Evolutionary conservation across 2,797 vertebrate species (phyloP).

Genomic region (Acrossocheilus fasciatus): DNA sequence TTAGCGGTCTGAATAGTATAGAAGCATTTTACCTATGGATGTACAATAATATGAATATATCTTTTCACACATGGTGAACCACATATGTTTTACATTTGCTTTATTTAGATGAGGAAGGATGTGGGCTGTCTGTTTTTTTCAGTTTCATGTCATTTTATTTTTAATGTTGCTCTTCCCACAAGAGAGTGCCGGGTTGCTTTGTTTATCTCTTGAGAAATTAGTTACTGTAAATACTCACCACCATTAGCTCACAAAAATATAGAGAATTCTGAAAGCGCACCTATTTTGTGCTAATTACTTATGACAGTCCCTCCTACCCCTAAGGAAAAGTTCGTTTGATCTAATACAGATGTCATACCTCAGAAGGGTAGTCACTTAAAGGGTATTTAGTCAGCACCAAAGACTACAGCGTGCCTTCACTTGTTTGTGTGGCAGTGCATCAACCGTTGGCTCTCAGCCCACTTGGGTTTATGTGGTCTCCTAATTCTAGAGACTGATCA

Average conservation of each 20-base stretch:
- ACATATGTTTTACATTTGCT: neutral
- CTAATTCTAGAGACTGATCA: neutral
- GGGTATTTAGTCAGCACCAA: neutral
- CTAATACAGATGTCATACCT: conserved; percentile 4
- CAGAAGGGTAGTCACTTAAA: neutral
- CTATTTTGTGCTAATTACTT: neutral
- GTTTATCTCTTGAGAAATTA: neutral
- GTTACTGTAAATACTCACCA: neutral
- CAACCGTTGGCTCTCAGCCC: neutral
- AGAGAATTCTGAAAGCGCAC: neutral
- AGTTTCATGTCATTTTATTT: neutral
- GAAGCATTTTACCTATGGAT: neutral
- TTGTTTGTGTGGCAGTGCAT: neutral
- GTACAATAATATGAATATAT: neutral
- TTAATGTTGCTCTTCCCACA: neutral
- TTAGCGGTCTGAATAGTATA: neutral
- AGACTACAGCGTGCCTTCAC: neutral
- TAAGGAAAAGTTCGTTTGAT: neutral
- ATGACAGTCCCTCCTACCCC: conserved; percentile 9
- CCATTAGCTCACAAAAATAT: neutral
- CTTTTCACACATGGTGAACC: neutral
- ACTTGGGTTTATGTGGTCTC: neutral
- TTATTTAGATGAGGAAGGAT: conserved; percentile 38
- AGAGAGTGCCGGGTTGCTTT: neutral
- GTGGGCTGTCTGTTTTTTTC: neutral